These are phyloP conservation scores for Vanacampus margaritifer DNA, from an alignment of 2,113 vertebrate species.

Conservation along the genomic window DNA sequence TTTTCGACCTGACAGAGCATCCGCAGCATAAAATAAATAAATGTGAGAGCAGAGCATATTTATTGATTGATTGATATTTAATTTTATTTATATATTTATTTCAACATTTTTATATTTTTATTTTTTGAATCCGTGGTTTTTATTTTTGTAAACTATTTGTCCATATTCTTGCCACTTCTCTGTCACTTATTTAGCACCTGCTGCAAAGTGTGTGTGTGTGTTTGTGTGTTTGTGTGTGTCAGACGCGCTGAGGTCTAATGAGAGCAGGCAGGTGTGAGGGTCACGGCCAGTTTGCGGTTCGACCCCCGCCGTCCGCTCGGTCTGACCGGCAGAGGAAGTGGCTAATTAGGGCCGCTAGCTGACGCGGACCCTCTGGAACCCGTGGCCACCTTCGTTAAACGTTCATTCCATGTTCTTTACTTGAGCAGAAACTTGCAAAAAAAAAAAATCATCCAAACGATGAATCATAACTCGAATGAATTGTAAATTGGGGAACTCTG, in stretches of 20 bases:
- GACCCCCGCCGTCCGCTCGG: constrained; percentile 65
- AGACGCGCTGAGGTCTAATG: constrained; percentile 57
- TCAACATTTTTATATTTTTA: too few species aligned
- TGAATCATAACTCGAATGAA: too few species aligned
- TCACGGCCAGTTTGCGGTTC: constrained; percentile 66
- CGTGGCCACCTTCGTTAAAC: constrained; percentile 66
- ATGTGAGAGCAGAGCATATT: too few species aligned
- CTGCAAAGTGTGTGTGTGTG: constrained; percentile 76
- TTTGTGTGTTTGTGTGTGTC: constrained; percentile 18
- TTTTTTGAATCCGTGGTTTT: too few species aligned
- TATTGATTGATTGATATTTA: too few species aligned
- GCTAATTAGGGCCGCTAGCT: constrained; percentile 61
- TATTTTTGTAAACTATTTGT: too few species aligned
- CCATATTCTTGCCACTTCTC: constrained; percentile 13
- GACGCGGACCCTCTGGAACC: constrained; percentile 43
- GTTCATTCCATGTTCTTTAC: constrained; percentile 47
- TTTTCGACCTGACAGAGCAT: too few species aligned
- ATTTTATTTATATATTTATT: too few species aligned
- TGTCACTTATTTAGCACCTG: constrained; percentile 68
- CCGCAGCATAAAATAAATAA: too few species aligned
- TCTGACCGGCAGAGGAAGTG: constrained; percentile 57
- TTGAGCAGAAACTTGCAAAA: too few species aligned
- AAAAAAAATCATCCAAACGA: too few species aligned
- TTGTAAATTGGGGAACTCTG: too few species aligned
- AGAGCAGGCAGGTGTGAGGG: constrained; percentile 68